Conservation (phyloP, 2,113 vertebrate species). For the Boleophthalmus pectinirostris region DNA sequence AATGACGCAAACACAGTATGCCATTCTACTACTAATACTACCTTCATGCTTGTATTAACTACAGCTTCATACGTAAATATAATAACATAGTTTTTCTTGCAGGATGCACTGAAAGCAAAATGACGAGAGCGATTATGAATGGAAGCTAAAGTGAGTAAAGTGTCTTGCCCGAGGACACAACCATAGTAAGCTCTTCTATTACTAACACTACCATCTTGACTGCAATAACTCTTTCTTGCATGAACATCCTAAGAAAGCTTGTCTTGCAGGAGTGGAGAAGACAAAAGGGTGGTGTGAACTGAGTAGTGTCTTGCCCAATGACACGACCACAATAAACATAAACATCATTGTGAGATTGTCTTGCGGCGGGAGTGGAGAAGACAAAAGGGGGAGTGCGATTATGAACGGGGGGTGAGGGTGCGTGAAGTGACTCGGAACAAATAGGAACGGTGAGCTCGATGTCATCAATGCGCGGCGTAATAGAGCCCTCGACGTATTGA, state of each 20-base stretch:
- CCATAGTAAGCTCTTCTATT: not conserved
- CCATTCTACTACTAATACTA: no score
- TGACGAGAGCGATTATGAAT: no score
- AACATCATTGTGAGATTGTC: constrained; percentile 42
- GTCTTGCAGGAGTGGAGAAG: constrained; percentile 21
- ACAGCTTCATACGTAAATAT: no score
- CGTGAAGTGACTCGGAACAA: constrained; percentile 65
- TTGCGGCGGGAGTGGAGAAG: constrained; percentile 19
- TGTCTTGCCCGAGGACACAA: not conserved
- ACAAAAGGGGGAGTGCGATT: not conserved
- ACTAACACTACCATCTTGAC: not conserved
- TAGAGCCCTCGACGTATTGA: constrained; percentile 73
- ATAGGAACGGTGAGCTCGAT: constrained; percentile 60
- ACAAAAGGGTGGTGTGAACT: not conserved
- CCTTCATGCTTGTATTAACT: no score
- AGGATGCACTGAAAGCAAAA: no score
- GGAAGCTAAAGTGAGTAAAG: no score
- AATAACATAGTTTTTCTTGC: no score
- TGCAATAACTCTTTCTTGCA: not conserved
- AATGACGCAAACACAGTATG: no score
- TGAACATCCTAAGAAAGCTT: constrained; percentile 47
- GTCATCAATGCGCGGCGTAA: constrained; percentile 66
- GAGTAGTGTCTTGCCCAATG: no score
- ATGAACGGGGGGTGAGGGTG: constrained; percentile 35
- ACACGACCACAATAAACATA: not conserved